Percentiles rank a stretch among this genome's conserved stretches.
phyloP scores from a whole-genome alignment of 2,113 vertebrate genomes.

The Vombatus ursinus region DNA sequence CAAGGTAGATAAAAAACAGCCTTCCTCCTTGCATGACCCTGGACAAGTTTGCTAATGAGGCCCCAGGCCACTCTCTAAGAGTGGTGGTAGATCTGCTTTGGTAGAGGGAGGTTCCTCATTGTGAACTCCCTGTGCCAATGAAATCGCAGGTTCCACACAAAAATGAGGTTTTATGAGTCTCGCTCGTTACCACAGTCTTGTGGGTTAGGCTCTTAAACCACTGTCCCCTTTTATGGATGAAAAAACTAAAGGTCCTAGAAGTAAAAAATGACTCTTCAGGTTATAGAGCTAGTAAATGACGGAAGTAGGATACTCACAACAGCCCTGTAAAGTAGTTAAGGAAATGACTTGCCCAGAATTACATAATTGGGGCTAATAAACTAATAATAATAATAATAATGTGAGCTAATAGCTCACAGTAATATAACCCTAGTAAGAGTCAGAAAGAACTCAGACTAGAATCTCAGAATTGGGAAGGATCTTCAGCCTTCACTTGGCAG shows the following conservation, averaged over 20 bases:
- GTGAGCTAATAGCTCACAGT: neutral
- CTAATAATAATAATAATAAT: neutral
- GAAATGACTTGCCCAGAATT: neutral
- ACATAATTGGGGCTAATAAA: neutral
- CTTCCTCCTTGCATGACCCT: neutral
- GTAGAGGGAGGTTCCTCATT: neutral
- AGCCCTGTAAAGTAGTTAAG: neutral
- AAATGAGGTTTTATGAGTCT: neutral
- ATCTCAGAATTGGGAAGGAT: neutral
- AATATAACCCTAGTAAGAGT: neutral
- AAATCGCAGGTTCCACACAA: neutral
- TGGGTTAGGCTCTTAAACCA: neutral
- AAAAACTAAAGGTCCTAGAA: neutral
- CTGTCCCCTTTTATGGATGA: neutral
- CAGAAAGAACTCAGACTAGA: neutral
- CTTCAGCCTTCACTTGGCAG: slow-evolving; percentile 11
- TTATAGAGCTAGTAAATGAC: neutral
- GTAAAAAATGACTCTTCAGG: neutral
- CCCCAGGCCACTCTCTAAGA: neutral
- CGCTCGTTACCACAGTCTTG: neutral
- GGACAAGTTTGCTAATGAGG: neutral
- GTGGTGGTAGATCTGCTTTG: neutral
- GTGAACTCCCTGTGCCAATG: neutral
- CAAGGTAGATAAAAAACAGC: neutral
- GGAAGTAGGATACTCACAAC: neutral